Evolutionary conservation across 92 coral and sea anemone species (phyloP).

Genomic region (Epizoanthus rinbou): DNA sequence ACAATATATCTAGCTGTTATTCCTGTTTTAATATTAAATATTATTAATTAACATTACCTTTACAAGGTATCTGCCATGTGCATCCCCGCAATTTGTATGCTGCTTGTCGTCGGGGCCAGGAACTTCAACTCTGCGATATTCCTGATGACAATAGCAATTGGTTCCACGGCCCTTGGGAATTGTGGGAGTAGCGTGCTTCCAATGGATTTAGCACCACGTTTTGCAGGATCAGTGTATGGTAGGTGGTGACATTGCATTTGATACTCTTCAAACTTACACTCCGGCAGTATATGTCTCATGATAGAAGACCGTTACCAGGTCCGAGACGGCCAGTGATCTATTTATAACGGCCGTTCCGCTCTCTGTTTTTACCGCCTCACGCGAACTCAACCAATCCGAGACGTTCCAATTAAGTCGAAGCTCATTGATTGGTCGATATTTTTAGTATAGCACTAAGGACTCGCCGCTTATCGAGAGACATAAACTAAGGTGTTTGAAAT

Average conservation of each 20-base stretch:
- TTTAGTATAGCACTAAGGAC: no score
- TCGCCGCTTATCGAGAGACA: no score
- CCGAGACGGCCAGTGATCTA: no score
- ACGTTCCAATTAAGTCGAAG: no score
- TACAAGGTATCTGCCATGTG: slow-evolving; percentile 30
- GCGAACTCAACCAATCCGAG: no score
- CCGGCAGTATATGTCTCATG: no score
- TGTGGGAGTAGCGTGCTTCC: slow-evolving; percentile 33
- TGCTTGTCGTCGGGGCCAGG: slow-evolving; percentile 13
- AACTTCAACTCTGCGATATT: slow-evolving; percentile 19
- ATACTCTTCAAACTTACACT: no score
- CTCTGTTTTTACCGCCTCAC: no score
- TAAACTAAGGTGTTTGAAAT: neutral
- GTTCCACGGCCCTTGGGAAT: slow-evolving; percentile 37
- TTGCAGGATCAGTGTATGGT: slow-evolving; percentile 41
- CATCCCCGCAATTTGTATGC: slow-evolving; percentile 36
- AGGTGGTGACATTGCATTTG: neutral
- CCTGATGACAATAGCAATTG: slow-evolving; percentile 33
- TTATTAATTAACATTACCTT: neutral
- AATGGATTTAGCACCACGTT: slow-evolving; percentile 34
- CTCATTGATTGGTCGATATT: no score
- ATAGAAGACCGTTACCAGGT: no score
- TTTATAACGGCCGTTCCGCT: no score
- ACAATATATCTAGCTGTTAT: no score
- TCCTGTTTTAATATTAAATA: neutral